Percentiles rank a stretch among this genome's conserved stretches.
Evolutionary conservation across 2,888 invertebrate species (phyloP).

Genomic region (Acanthosoma haemorrhoidale): DNA sequence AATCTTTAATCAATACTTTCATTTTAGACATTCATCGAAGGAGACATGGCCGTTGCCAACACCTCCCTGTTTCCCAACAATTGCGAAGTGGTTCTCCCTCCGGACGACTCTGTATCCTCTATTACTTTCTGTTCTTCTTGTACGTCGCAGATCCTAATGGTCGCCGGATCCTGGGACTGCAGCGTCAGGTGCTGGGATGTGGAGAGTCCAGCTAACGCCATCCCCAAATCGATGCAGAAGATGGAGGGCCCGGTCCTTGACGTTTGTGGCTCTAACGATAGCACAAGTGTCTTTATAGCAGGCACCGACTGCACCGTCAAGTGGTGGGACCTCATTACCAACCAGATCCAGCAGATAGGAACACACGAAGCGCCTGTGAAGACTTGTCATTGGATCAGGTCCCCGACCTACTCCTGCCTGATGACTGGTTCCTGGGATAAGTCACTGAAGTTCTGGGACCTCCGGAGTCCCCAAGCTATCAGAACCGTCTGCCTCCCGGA

Average conservation of each 20-base stretch:
- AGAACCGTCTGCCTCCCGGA: constrained; percentile 86
- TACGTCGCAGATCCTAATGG: constrained; percentile 80
- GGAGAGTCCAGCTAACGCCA: constrained; percentile 82
- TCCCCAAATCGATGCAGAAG: constrained; percentile 94
- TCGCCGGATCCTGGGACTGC: constrained; percentile 93
- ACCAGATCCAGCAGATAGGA: constrained; percentile 84
- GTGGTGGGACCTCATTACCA: constrained; percentile 85
- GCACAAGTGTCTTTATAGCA: constrained; percentile 85
- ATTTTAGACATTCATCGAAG: neutral
- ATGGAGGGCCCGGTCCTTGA: constrained; percentile 92
- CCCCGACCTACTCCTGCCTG: constrained; percentile 86
- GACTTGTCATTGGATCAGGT: constrained; percentile 96
- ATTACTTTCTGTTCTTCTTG: constrained; percentile 89
- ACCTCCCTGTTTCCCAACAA: constrained; percentile 54
- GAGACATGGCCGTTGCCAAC: constrained; percentile 34
- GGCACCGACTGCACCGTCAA: constrained; percentile 89
- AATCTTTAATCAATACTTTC: no score
- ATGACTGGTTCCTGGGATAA: constrained; percentile 99
- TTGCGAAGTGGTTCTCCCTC: constrained; percentile 86
- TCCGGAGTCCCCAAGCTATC: constrained; percentile 81
- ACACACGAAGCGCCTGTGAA: constrained; percentile 94
- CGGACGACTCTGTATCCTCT: constrained; percentile 92
- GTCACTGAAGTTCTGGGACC: constrained; percentile 98
- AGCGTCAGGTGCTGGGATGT: constrained; percentile 93
- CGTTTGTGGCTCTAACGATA: constrained; percentile 96